Evolutionary conservation across 2,888 invertebrate genomes (phyloP).

Genomic region (Noctua comes): DNA sequence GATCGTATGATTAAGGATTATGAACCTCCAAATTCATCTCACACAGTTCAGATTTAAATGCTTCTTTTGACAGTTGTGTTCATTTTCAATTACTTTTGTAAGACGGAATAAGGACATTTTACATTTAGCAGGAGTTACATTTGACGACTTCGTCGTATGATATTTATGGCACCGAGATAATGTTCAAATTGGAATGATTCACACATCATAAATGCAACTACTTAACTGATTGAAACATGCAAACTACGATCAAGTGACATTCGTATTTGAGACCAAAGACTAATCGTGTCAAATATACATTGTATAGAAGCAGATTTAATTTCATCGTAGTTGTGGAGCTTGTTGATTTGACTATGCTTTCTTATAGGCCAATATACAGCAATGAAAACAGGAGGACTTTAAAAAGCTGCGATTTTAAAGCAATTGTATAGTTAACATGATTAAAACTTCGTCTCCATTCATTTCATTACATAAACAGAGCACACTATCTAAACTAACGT

Average conservation of each 20-base stretch:
- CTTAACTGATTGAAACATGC: not conserved
- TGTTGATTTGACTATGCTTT: not conserved
- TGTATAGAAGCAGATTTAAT: not conserved
- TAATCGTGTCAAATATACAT: slow-evolving; percentile 51
- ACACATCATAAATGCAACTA: slow-evolving; percentile 10
- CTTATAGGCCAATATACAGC: not conserved
- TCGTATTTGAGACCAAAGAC: slow-evolving; percentile 20
- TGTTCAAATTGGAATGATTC: slow-evolving; percentile 40
- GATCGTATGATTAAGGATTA: slow-evolving; percentile 13
- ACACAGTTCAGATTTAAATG: slow-evolving; percentile 10
- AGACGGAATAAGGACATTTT: not conserved
- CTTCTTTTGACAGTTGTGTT: not conserved
- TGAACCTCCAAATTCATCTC: not conserved
- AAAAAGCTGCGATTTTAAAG: slow-evolving; percentile 1
- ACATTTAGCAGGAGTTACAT: slow-evolving; percentile 9
- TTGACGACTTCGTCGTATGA: not conserved
- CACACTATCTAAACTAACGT: slow-evolving; percentile 49
- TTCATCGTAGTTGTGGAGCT: no score
- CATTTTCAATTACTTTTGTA: not conserved
- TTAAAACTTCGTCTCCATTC: slow-evolving; percentile 19
- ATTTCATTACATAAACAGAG: slow-evolving; percentile 40
- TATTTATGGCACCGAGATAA: slow-evolving; percentile 46
- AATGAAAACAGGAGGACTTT: not conserved
- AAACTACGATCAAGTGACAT: slow-evolving; percentile 42
- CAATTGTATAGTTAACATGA: slow-evolving; percentile 45